Evolutionary conservation across 2,888 invertebrate genomes (phyloP), one percentile per base, ranked within the genome.

Genomic region (Mythimna loreyi): DNA sequence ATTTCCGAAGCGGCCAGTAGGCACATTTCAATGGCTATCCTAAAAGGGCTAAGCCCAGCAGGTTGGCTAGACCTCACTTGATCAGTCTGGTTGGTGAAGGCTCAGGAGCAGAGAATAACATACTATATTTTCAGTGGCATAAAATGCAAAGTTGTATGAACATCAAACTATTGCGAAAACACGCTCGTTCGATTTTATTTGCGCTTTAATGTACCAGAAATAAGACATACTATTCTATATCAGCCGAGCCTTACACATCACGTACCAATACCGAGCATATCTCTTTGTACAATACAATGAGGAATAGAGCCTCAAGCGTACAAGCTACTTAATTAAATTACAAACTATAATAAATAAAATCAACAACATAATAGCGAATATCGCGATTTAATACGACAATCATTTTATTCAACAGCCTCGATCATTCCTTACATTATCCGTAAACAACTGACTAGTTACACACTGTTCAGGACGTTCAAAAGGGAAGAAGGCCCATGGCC

Each of bases 401-500:
- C 67, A 62, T 75, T 67, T 60, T 75, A 62, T 57, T 76, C 63
- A 85, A 85, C 85, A 86, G 84, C 86, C 86, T 85, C 83, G 72
- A 78, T 77, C 81, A 70, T 68, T 78, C 55, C 70, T 73, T 49
- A 72, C 65, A 76, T 73, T 82, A 76, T 77, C 80, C 75, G 57
- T 73, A 72, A 72, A 73, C 64, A 56, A 75, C 78, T 87, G 87
- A 87, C 86, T 86, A 87, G 88, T 78, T 82, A 81, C 74, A 80
- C 68, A 59, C 57, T 67, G 67, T 55, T 64, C 45, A 67, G 55
- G 68, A 67, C 66, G 69, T 52, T 45, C 36, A 33, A 45, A 7
- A 21, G 45, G 45, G 52, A 56, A 63, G 25, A 43, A 47, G 28
- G 58, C 33, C 59, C n/a, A n/a, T 33, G 55, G 47, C 40, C 30